phyloP scores from a whole-genome alignment of 2,888 invertebrate genomes.

The Torymus auratus region DNA sequence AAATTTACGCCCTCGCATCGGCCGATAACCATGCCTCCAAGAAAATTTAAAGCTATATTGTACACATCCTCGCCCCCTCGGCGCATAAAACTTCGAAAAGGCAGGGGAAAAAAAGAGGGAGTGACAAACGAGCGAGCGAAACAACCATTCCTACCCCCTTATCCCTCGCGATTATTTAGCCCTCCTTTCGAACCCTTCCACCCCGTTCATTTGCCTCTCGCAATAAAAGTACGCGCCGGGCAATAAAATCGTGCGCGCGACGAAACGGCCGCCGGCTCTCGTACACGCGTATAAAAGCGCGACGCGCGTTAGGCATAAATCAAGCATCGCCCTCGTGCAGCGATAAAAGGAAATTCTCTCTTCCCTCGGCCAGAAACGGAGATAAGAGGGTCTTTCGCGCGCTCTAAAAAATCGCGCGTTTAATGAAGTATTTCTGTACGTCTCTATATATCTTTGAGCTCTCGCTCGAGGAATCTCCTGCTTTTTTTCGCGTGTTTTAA shows the following conservation, averaged over 20 bases:
- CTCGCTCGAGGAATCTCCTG: too few relatives aligned
- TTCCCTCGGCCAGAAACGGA: neutral
- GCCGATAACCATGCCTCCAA: too few relatives aligned
- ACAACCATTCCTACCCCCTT: neutral
- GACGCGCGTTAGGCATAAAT: slow-evolving; percentile 17
- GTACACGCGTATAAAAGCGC: slow-evolving; percentile 1
- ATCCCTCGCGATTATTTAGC: slow-evolving; percentile 1
- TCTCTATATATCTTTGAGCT: too few relatives aligned
- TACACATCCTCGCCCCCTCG: too few relatives aligned
- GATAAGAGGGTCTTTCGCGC: neutral
- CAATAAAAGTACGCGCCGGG: slow-evolving; percentile 7
- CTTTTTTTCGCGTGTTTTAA: too few relatives aligned
- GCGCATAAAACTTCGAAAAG: too few relatives aligned
- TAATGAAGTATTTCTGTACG: too few relatives aligned
- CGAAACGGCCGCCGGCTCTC: neutral
- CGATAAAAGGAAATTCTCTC: slow-evolving; percentile 7
- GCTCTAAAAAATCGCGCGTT: too few relatives aligned
- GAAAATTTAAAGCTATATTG: too few relatives aligned
- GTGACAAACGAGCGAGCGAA: too few relatives aligned
- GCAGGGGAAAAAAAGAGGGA: too few relatives aligned
- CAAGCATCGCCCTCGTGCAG: slow-evolving; percentile 15
- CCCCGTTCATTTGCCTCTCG: neutral
- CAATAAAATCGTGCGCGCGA: slow-evolving; percentile 8
- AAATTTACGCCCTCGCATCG: too few relatives aligned
- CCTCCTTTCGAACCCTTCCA: neutral